phyloP scores from a whole-genome alignment of 2,888 invertebrate genomes.

The Tetramorium bicarinatum region DNA sequence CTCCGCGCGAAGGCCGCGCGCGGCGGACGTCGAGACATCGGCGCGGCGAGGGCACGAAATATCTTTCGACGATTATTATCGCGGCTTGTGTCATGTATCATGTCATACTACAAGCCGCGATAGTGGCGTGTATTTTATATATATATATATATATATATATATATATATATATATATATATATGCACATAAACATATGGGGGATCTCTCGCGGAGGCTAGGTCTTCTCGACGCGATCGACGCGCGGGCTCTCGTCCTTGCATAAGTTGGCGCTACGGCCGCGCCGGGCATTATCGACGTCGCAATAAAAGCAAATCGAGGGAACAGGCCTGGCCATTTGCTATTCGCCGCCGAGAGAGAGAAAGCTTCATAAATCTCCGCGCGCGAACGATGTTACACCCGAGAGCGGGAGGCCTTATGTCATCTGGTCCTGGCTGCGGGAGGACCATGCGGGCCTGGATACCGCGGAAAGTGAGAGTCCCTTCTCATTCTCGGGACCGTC shows the following conservation, averaged over 20 bases:
- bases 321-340: slow-evolving; percentile 66
- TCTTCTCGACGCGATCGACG: slow-evolving; percentile 44
- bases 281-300: slow-evolving; percentile 60
- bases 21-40: slow-evolving; percentile 55
- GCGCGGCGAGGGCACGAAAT: slow-evolving; percentile 62
- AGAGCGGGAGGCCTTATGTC: slow-evolving; percentile 76
- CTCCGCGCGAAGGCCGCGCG: slow-evolving; percentile 59
- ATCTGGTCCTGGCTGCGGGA: slow-evolving; percentile 69
- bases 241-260: slow-evolving; percentile 64
- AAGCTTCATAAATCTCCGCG: slow-evolving; percentile 81
- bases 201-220: slow-evolving; percentile 6
- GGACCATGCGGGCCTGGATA: slow-evolving; percentile 59
- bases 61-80: slow-evolving; percentile 77
- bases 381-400: slow-evolving; percentile 62
- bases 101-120: slow-evolving; percentile 75
- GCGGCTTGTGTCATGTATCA: slow-evolving; percentile 74
- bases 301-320: slow-evolving; percentile 67
- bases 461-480: slow-evolving; percentile 79
- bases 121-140: slow-evolving; percentile 60
- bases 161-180: slow-evolving; percentile 30
- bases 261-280: slow-evolving; percentile 42
- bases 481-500: slow-evolving; percentile 37
- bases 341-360: slow-evolving; percentile 72
- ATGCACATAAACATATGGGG: background rate
- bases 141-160: background rate